Evolutionary conservation across 2,113 vertebrate species (phyloP), one percentile per base, ranked within the genome.

Genomic region (Pungitius pungitius): DNA sequence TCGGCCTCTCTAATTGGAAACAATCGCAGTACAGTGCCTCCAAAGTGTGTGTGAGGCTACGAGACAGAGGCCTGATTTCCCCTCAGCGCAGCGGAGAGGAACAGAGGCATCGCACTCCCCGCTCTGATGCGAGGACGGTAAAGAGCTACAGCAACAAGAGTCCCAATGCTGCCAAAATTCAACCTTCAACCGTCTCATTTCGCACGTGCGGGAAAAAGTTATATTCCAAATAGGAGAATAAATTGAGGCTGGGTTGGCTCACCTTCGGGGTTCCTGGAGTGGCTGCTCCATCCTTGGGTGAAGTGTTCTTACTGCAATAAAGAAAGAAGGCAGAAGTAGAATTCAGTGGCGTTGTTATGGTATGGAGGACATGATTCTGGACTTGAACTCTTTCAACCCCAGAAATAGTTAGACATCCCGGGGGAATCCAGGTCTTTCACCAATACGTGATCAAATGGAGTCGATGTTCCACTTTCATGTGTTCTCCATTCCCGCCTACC

Each of bases 261-360:
- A 99, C 98, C 97, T 99, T 99, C 58, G 97, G 97, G 61, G 98
- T 98, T 83, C 97, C 96, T 4, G 96, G 96, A 81, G 95, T 92
- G 88, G 95, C 94, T 76, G 86, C 90, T 75, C 92, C 90, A 88
- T 99, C 96, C 94, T 99, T 99, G 92, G 96, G 92, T 83, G 95
- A 93, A 60, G 93, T 92, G 90, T 95, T 98, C 93, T 99, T 99
- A 93, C 97, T 98, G 92, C 78, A 60, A 54, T 70, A 64, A 35
- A 80, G 61, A 80, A 33, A 67, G 35, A 54, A 72, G 63, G 77
- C 24, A 51, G 64, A 63, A 57, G 47, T 0, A 60, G 33, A 71
- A 43, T 49, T 49, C 24, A 71, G 63, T 70, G 62, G 72, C 2
- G 30, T 59, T 35, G 20, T 49, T 15, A 30, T 1, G 43, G 55